Evolutionary conservation across 2,888 invertebrate species (phyloP).

Genomic region (Trypoxylon attenuatum): DNA sequence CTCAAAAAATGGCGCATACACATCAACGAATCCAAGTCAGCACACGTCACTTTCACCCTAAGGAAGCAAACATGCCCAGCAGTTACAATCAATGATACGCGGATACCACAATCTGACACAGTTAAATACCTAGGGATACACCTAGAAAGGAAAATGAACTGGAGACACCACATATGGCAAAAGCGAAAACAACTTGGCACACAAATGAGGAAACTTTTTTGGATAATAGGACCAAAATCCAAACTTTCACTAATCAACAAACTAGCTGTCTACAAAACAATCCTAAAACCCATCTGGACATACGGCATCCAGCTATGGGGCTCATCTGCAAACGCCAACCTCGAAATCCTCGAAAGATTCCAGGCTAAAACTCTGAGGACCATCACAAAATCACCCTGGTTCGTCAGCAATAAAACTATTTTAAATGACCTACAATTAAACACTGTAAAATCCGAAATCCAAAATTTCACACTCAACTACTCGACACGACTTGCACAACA

Average conservation of each 20-base stretch:
- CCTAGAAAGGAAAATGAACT: background rate
- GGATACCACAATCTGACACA: background rate
- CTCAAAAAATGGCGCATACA: no score
- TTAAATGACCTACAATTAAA: no score
- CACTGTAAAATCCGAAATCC: no score
- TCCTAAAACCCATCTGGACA: conserved; percentile 30
- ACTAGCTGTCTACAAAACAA: conserved; percentile 27
- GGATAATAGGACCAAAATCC: conserved; percentile 25
- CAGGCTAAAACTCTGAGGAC: background rate
- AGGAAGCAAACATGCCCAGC: background rate
- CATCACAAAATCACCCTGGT: background rate
- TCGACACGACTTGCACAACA: no score
- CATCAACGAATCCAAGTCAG: background rate
- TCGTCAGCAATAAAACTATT: no score
- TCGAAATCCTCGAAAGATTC: background rate
- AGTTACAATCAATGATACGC: background rate
- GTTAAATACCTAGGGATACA: no score
- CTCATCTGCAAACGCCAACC: conserved; percentile 17
- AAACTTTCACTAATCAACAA: conserved; percentile 21
- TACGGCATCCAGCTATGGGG: conserved; percentile 32
- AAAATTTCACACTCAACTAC: no score
- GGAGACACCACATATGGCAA: background rate
- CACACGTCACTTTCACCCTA: no score
- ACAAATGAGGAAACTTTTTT: conserved; percentile 19
- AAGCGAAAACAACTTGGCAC: conserved; percentile 7